Evolutionary conservation across 2,797 vertebrate genomes (phyloP).

Genomic region (Miichthys miiuy): DNA sequence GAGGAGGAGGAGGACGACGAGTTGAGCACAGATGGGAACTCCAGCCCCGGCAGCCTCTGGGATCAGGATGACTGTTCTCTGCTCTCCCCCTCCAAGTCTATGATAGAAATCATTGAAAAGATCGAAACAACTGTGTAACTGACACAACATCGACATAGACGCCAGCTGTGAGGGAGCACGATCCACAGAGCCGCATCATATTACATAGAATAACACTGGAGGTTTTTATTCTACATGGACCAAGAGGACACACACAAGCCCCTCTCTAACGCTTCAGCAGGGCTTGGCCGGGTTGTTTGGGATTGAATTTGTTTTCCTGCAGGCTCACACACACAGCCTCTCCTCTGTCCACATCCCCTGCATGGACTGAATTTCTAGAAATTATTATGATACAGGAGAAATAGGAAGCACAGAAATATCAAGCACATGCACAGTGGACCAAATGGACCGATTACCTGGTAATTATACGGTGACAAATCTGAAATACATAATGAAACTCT

Average conservation of each 20-base stretch:
- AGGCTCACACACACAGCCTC: conserved; percentile 63
- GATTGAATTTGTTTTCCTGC: conserved; percentile 57
- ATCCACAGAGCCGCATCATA: conserved; percentile 17
- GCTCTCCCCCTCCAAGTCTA: conserved; percentile 94
- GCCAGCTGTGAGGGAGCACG: conserved; percentile 24
- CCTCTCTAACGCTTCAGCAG: conserved; percentile 1
- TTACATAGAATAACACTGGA: conserved; percentile 25
- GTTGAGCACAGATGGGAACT: conserved; percentile 85
- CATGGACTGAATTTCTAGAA: conserved; percentile 71
- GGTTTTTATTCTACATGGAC: conserved; percentile 50
- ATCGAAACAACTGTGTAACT: conserved; percentile 97
- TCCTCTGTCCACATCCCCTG: conserved; percentile 51
- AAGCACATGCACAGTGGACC: conserved; percentile 66
- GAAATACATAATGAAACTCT: conserved; percentile 35
- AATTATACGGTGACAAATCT: conserved; percentile 9
- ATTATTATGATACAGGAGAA: conserved; percentile 45
- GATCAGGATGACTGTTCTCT: conserved; percentile 93
- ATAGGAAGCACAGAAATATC: conserved; percentile 65
- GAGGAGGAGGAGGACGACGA: conserved; percentile 84
- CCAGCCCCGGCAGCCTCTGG: conserved; percentile 94
- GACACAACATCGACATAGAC: conserved; percentile 9
- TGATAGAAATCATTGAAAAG: conserved; percentile 98
- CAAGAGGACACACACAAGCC: conserved; percentile 39
- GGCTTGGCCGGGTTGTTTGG: conserved; percentile 39
- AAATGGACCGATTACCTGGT: conserved; percentile 43